Evolutionary conservation across 2,113 vertebrate species (phyloP).

Genomic region (Neogale vison): DNA sequence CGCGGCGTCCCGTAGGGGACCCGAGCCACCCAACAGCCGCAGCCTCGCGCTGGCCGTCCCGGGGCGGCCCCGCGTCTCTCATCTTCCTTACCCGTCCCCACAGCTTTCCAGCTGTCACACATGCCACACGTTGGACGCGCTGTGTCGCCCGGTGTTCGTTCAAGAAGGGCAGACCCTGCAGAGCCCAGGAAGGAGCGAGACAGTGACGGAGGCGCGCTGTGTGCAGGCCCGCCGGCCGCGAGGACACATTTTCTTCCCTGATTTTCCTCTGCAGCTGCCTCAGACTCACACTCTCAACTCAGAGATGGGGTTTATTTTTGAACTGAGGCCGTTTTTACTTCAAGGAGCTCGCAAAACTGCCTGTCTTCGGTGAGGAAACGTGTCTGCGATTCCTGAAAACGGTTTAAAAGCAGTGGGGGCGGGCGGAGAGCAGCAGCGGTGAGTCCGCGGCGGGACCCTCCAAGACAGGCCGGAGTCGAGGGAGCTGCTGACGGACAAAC

Average conservation of each 20-base stretch:
- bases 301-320: neutral
- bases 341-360: neutral
- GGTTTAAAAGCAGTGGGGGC: neutral
- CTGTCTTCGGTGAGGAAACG: neutral
- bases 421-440: too few species aligned
- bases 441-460: too few species aligned
- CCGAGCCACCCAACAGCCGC: neutral
- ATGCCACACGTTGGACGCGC: neutral
- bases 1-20: neutral
- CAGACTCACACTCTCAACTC: neutral
- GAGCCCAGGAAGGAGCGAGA: neutral
- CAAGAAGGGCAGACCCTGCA: neutral
- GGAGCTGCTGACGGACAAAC: neutral
- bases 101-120: neutral
- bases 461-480: neutral
- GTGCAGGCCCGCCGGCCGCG: rapidly evolving
- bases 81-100: neutral
- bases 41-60: neutral
- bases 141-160: neutral
- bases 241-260: neutral
- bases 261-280: neutral
- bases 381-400: neutral
- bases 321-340: neutral
- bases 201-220: neutral
- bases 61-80: neutral